Conservation (phyloP, 2,888 invertebrate genomes). For the Caprella mutica region DNA sequence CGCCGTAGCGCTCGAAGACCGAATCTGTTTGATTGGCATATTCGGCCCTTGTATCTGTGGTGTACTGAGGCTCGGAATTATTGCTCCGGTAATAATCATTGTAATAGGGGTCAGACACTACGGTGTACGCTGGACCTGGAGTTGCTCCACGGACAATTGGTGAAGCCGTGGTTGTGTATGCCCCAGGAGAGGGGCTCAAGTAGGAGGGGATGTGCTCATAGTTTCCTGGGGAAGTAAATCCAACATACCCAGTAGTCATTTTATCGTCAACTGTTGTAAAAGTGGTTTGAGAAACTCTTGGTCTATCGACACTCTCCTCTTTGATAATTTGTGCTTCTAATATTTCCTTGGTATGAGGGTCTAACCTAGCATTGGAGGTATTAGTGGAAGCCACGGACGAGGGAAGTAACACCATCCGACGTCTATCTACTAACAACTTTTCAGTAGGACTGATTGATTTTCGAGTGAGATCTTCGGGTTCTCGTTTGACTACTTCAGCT, state of each 20-base stretch:
- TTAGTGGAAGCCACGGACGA: constrained; percentile 23
- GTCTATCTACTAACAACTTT: constrained; percentile 29
- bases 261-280: constrained; percentile 19
- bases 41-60: constrained; percentile 20
- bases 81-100: neutral
- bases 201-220: constrained; percentile 29
- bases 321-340: constrained; percentile 28
- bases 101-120: constrained; percentile 30
- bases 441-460: constrained; percentile 32
- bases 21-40: constrained; percentile 14
- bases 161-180: constrained; percentile 31
- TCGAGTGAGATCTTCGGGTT: constrained; percentile 34
- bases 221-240: constrained; percentile 24
- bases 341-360: constrained; percentile 27
- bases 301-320: constrained; percentile 28
- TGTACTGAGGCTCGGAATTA: constrained; percentile 26
- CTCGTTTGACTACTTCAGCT: constrained; percentile 31
- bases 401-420: constrained; percentile 24
- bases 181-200: constrained; percentile 30
- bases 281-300: constrained; percentile 28
- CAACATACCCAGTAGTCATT: constrained; percentile 29
- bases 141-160: constrained; percentile 30
- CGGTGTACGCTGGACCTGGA: constrained; percentile 26
- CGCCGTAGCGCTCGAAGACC: constrained; percentile 23
- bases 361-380: constrained; percentile 29